Conservation (phyloP, 1,140 invertebrate species). For the Drosophila sulfurigaster region DNA sequence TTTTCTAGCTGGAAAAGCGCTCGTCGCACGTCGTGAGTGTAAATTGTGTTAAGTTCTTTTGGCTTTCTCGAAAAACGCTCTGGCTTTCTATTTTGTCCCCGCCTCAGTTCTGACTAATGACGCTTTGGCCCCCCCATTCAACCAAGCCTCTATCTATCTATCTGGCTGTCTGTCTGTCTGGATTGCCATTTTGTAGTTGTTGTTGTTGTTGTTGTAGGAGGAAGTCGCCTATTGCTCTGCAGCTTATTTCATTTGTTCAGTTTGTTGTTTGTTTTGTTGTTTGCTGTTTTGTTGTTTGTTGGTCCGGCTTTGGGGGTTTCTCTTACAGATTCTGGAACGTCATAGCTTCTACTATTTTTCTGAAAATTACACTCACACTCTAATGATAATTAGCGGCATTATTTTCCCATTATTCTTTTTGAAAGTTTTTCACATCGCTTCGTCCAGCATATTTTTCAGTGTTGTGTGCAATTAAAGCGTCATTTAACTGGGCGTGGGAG, state of each 20-base stretch:
- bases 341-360: slow-evolving; percentile 41
- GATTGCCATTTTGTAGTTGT: slow-evolving; percentile 35
- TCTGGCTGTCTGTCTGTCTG: slow-evolving; percentile 15
- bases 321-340: slow-evolving; percentile 65
- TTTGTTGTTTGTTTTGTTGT: slow-evolving; percentile 3
- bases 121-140: slow-evolving; percentile 49
- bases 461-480: slow-evolving; percentile 69
- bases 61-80: slow-evolving; percentile 60
- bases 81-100: slow-evolving; percentile 73
- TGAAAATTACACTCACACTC: slow-evolving; percentile 62
- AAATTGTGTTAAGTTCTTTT: slow-evolving; percentile 82
- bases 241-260: slow-evolving; percentile 36
- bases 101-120: slow-evolving; percentile 72
- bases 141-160: not conserved
- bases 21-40: slow-evolving; percentile 61
- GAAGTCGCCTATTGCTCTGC: slow-evolving; percentile 33
- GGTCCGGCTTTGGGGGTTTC: slow-evolving; percentile 55
- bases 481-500: slow-evolving; percentile 79
- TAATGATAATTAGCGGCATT: slow-evolving; percentile 80
- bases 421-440: slow-evolving; percentile 38
- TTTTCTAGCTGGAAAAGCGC: slow-evolving; percentile 74
- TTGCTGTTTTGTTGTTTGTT: slow-evolving; percentile 13
- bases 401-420: slow-evolving; percentile 80
- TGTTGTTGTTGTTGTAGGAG: slow-evolving; percentile 41
- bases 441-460: slow-evolving; percentile 47